phyloP scores from a whole-genome alignment of 2,888 invertebrate genomes.

The Protodeltote pygarga region DNA sequence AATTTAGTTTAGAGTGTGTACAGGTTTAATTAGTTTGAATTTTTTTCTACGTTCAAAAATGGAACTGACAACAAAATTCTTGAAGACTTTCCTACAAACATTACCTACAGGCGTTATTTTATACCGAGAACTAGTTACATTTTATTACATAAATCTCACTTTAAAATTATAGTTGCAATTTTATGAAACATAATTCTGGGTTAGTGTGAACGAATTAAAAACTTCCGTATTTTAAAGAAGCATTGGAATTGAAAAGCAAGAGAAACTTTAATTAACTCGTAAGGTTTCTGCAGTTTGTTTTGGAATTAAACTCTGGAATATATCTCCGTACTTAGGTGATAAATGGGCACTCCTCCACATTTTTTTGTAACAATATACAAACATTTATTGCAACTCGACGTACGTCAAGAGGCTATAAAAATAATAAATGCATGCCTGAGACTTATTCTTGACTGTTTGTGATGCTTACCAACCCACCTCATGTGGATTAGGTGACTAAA shows the following conservation, averaged over 20 bases:
- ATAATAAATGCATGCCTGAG: no score
- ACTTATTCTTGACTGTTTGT: no score
- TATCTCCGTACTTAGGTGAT: not conserved
- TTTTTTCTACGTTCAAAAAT: not conserved
- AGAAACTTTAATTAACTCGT: slow-evolving; percentile 25
- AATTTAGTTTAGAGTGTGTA: no score
- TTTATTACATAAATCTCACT: slow-evolving; percentile 20
- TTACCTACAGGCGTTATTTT: slow-evolving; percentile 11
- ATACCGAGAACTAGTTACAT: slow-evolving; percentile 11
- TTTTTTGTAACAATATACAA: no score
- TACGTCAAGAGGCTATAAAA: not conserved
- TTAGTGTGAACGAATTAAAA: slow-evolving; percentile 19
- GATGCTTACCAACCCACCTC: no score
- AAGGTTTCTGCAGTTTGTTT: slow-evolving; percentile 9
- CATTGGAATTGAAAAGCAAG: slow-evolving; percentile 19
- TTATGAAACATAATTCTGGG: slow-evolving; percentile 21
- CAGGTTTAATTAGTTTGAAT: no score
- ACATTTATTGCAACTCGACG: no score
- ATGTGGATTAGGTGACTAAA: no score
- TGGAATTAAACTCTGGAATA: slow-evolving; percentile 9
- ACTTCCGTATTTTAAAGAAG: slow-evolving; percentile 19
- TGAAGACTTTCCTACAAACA: slow-evolving; percentile 21
- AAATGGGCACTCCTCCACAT: no score
- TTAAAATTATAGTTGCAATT: slow-evolving; percentile 17
- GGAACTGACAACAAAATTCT: slow-evolving; percentile 29